A percentile compares a stretch with the other conserved stretches of the same genome.
These are phyloP conservation scores for Alviniconcha strummeri DNA, from an alignment of 2,888 invertebrate species.

Conservation along the genomic window DNA sequence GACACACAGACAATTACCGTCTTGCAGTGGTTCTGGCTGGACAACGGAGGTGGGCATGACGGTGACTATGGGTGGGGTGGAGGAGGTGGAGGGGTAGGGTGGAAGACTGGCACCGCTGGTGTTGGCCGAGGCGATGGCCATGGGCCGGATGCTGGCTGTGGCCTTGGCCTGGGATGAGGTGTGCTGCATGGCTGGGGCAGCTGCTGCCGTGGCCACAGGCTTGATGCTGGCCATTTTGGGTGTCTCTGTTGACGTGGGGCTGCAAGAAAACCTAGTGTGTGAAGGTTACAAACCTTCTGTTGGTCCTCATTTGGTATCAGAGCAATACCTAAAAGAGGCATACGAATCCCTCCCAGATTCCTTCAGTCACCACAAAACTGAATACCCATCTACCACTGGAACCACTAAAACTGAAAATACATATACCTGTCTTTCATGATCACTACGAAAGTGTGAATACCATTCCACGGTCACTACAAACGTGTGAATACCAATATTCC, in stretches of 20 bases:
- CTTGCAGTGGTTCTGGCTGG: conserved; percentile 51
- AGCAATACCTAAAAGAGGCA: not conserved
- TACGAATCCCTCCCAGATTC: too few species aligned
- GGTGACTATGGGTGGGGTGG: conserved; percentile 69
- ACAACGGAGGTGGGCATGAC: conserved; percentile 70
- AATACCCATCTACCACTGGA: too few species aligned
- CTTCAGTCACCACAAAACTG: too few species aligned
- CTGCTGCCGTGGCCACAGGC: conserved; percentile 87
- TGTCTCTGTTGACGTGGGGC: conserved; percentile 74
- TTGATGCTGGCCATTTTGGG: conserved; percentile 92
- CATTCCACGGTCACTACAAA: too few species aligned
- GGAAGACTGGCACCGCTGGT: conserved; percentile 37
- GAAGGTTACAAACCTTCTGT: too few species aligned
- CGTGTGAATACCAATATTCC: too few species aligned
- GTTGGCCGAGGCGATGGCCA: conserved; percentile 80
- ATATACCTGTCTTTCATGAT: too few species aligned
- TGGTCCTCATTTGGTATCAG: not conserved
- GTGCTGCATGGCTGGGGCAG: conserved; percentile 51
- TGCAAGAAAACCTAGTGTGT: conserved; percentile 30
- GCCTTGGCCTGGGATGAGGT: conserved; percentile 79
- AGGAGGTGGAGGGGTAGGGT: conserved; percentile 46
- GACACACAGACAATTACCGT: not conserved
- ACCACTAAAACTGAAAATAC: not conserved
- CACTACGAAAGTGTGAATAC: too few species aligned
- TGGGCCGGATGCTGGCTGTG: conserved; percentile 93